Evolutionary conservation across 2,888 invertebrate species (phyloP).

Genomic region (Drosophila leonis): DNA sequence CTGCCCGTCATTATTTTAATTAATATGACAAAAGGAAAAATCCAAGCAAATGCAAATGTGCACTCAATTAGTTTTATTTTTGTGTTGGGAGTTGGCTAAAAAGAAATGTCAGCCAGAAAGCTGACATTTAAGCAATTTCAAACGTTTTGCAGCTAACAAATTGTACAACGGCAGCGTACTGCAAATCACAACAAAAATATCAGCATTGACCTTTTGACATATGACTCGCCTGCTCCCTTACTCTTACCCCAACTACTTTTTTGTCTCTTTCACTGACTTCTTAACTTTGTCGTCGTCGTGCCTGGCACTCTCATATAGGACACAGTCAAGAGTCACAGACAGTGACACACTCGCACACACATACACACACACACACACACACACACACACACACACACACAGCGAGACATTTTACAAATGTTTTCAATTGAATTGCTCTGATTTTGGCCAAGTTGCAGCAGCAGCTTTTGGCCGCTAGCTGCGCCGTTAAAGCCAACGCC

Average conservation of each 20-base stretch:
- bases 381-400: conserved; percentile 11
- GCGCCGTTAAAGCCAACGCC: conserved; percentile 74
- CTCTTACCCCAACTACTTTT: conserved; percentile 6
- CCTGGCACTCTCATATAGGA: conserved; percentile 72
- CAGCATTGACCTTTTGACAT: conserved; percentile 80
- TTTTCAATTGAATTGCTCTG: conserved; percentile 81
- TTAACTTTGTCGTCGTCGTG: conserved; percentile 69
- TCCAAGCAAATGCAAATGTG: conserved; percentile 63
- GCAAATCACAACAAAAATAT: conserved; percentile 68
- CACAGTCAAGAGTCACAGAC: conserved; percentile 47
- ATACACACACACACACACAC: conserved; percentile 7
- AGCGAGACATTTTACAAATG: conserved; percentile 80
- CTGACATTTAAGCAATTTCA: conserved; percentile 80
- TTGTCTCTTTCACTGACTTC: conserved; percentile 44
- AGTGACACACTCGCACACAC: conserved; percentile 5
- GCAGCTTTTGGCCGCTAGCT: conserved; percentile 50
- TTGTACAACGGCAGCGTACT: conserved; percentile 59
- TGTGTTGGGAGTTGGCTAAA: conserved; percentile 39
- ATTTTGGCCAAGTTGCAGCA: conserved; percentile 70
- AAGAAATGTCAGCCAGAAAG: conserved; percentile 54
- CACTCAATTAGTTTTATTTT: conserved; percentile 61
- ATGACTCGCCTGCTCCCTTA: conserved; percentile 59
- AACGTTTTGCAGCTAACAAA: conserved; percentile 74
- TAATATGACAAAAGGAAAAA: conserved; percentile 64
- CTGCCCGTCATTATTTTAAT: conserved; percentile 68